Evolutionary conservation across 2,797 vertebrate genomes (phyloP).

Genomic region (Nasua narica): DNA sequence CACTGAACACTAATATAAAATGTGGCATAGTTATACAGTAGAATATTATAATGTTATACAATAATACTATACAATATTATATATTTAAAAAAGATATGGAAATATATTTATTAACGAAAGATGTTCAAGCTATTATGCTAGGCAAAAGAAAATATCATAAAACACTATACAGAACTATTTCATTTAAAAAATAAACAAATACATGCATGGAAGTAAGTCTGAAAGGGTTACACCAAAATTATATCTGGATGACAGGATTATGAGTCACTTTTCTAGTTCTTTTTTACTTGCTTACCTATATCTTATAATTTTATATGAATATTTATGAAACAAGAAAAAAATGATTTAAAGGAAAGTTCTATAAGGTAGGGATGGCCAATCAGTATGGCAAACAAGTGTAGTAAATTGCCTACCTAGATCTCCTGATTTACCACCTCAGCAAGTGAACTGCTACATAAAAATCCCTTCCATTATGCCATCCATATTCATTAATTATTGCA

Average conservation of each 20-base stretch:
- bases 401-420: neutral
- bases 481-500: neutral
- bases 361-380: neutral
- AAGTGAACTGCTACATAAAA: neutral
- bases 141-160: neutral
- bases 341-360: neutral
- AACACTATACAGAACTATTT: neutral
- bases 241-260: neutral
- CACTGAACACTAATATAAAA: neutral
- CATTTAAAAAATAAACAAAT: neutral
- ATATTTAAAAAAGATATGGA: neutral
- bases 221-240: neutral
- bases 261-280: neutral
- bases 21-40: neutral
- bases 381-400: neutral
- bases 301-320: neutral
- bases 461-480: neutral
- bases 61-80: neutral
- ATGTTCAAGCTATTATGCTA: neutral
- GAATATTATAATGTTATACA: neutral
- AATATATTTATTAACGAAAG: neutral
- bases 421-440: neutral
- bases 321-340: neutral
- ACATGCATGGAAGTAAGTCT: neutral
- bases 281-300: neutral